Conservation (phyloP, 2,797 vertebrate genomes). For the Pipistrellus nathusii region DNA sequence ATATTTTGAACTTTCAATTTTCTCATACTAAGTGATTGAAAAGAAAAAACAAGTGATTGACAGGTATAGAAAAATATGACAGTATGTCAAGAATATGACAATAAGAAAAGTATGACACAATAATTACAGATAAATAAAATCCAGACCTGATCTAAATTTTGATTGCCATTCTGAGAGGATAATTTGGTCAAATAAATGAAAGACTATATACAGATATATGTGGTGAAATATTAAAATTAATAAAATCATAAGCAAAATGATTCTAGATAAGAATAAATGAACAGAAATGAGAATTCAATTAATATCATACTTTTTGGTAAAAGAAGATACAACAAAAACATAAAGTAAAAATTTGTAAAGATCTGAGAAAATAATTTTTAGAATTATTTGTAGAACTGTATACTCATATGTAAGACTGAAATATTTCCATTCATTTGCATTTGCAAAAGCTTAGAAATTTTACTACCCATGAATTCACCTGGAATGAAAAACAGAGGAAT, state of each 20-base stretch:
- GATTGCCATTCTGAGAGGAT: background rate
- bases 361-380: background rate
- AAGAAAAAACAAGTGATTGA: background rate
- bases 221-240: background rate
- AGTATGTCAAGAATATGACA: background rate
- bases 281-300: background rate
- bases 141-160: background rate
- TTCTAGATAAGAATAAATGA: background rate
- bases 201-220: background rate
- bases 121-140: background rate
- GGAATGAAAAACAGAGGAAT: background rate
- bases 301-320: background rate
- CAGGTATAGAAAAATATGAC: background rate
- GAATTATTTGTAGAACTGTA: background rate
- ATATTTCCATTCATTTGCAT: constrained; percentile 26
- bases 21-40: background rate
- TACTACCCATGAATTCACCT: background rate
- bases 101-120: background rate
- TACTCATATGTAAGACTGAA: background rate
- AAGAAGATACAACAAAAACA: background rate
- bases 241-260: background rate
- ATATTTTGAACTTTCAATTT: background rate
- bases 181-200: background rate
- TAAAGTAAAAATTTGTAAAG: constrained; percentile 5
- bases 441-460: background rate